Base-by-base conservation (phyloP, 2,888 invertebrate species). In the Chorisops tibialis region DNA sequence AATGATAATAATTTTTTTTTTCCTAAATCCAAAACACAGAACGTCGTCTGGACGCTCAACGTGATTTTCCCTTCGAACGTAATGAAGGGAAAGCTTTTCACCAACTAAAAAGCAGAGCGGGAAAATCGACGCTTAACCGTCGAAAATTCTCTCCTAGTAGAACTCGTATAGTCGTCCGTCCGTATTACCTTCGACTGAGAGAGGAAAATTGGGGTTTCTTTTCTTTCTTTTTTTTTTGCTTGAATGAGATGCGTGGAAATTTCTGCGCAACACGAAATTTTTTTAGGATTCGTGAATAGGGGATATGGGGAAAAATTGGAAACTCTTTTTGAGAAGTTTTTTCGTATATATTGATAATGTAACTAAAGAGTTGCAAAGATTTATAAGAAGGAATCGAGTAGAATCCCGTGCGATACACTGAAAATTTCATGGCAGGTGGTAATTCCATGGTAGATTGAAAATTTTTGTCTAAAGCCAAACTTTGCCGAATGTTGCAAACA, bases 31-130 rank as follows among this genome's bases (percentile, higher is more conserved):
- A 43, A 43, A 43, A 30, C 11, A 56, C 16, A 56, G 48, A 59
- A 59, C 59, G 59, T 38, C 59, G 59, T 47, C 38, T 21, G 16
- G 37, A 30, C 38, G 48, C 21, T 38, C 14, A 7, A 37, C 59
- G 48, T 37, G 21, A 37, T 59, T 48, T 56, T 61, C 54, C 63
- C 61, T 50, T 59, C 58, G 64, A 64, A 64, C 64, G 61, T 64
- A 16, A 50, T 52, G 24, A 61, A 58, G 61, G 64, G 58, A 64
- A 64, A 64, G 61, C 64, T 61, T 61, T 61, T 35, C 48, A 64
- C 51, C 58, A 61, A 64, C 64, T 64, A 30, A 61, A n/a, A 52
- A 56, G 43, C 35, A 38, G 59, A 48, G 48, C 61, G 64, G 64
- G 64, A 64, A 64, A 61, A 61, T 64, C 50, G 35, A 50, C 41